A percentile compares a stretch with the other conserved stretches of the same genome.
Conservation (phyloP, 2,797 vertebrate species). For the Lates japonicus region DNA sequence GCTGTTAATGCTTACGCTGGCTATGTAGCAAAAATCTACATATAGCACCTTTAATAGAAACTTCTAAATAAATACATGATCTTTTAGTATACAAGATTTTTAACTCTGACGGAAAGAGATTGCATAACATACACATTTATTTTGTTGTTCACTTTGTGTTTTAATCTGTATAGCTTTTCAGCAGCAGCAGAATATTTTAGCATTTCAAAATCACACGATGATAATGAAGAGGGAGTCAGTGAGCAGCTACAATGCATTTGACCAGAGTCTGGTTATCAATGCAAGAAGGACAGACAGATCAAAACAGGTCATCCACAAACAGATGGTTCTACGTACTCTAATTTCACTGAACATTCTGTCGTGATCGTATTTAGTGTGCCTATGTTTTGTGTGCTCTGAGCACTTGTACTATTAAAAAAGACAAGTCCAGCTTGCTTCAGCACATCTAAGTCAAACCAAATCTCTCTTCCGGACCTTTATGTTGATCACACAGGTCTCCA, state of each 20-base stretch:
- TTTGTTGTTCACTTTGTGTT: slow-evolving; percentile 63
- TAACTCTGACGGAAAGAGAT: slow-evolving; percentile 40
- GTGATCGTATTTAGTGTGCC: slow-evolving; percentile 15
- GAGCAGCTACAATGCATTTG: slow-evolving; percentile 69
- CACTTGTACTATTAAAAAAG: slow-evolving; percentile 65
- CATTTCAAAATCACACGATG: slow-evolving; percentile 81
- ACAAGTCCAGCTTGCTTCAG: slow-evolving; percentile 97
- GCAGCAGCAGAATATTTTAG: slow-evolving; percentile 89
- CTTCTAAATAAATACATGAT: slow-evolving; percentile 49
- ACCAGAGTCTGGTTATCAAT: slow-evolving; percentile 43
- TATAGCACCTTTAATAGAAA: too few relatives aligned
- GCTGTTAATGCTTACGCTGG: too few relatives aligned
- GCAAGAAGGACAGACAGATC: slow-evolving; percentile 43
- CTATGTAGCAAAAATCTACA: too few relatives aligned
- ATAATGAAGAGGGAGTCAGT: slow-evolving; percentile 56
- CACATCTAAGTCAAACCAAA: slow-evolving; percentile 89
- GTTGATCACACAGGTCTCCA: slow-evolving; percentile 40
- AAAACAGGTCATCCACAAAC: slow-evolving; percentile 42
- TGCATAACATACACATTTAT: slow-evolving; percentile 44
- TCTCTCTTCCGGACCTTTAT: slow-evolving; percentile 50
- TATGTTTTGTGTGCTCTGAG: slow-evolving; percentile 47
- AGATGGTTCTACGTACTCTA: slow-evolving; percentile 1
- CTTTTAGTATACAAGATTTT: slow-evolving; percentile 31
- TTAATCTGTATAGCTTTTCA: slow-evolving; percentile 77
- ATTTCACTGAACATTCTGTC: slow-evolving; percentile 38